phyloP scores from a whole-genome alignment of 2,888 invertebrate genomes.

The Cybosia mesomella region DNA sequence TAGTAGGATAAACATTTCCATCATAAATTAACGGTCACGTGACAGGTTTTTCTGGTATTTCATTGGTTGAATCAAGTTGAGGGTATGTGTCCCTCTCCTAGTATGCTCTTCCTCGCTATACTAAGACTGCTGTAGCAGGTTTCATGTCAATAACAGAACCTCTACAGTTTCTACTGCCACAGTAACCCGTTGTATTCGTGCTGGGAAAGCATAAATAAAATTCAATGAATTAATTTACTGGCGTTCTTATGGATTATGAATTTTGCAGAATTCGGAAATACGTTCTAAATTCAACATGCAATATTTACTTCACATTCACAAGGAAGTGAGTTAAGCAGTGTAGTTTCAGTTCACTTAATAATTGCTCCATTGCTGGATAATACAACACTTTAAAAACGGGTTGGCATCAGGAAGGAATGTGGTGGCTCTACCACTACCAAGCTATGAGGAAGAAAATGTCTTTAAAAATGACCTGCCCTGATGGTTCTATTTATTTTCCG shows the following conservation, averaged over 20 bases:
- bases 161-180: too few species aligned
- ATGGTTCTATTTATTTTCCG: too few species aligned
- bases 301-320: background rate
- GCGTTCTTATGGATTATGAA: slow-evolving; percentile 29
- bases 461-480: background rate
- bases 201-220: background rate
- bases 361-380: background rate
- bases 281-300: background rate
- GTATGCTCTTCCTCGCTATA: too few species aligned
- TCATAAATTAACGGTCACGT: too few species aligned
- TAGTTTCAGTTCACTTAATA: background rate
- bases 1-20: too few species aligned
- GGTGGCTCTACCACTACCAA: background rate
- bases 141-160: too few species aligned
- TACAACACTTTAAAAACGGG: background rate
- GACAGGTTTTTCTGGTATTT: too few species aligned
- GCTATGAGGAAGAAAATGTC: background rate
- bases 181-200: background rate
- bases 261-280: background rate
- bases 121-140: too few species aligned
- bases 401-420: background rate
- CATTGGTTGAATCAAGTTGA: too few species aligned
- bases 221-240: slow-evolving; percentile 15
- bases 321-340: background rate
- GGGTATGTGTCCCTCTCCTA: too few species aligned